Conservation (phyloP, 1,140 invertebrate genomes). For the Euschistus heros region DNA sequence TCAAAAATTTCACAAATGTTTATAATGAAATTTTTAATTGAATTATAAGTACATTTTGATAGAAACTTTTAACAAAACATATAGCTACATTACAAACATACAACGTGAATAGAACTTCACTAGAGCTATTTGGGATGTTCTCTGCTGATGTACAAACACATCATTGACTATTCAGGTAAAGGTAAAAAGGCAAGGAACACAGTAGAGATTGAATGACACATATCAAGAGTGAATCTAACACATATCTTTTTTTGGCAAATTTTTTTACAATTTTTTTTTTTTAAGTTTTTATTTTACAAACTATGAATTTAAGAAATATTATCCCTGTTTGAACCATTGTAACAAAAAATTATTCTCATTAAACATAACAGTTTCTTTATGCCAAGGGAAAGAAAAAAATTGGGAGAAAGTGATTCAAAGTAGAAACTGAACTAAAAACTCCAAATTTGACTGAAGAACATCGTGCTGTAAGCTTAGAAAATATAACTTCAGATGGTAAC, state of each 20-base stretch:
- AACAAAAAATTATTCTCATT: background rate
- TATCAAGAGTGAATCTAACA: too few relatives aligned
- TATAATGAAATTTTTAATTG: constrained; percentile 17
- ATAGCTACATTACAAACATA: constrained; percentile 9
- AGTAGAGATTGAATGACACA: too few relatives aligned
- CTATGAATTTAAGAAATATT: background rate
- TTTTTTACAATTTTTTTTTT: too few relatives aligned
- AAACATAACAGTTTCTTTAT: too few relatives aligned
- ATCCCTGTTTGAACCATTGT: constrained; percentile 4
- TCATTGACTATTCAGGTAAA: too few relatives aligned
- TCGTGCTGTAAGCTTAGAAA: background rate
- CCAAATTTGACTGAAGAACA: background rate
- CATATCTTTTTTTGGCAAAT: too few relatives aligned
- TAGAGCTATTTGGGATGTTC: too few relatives aligned
- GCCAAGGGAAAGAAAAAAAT: too few relatives aligned
- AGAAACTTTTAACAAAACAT: constrained; percentile 9
- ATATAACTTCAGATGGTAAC: background rate
- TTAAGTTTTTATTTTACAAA: background rate
- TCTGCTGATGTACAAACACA: too few relatives aligned
- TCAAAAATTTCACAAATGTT: constrained; percentile 14
- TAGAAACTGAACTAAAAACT: too few relatives aligned
- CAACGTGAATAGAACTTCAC: constrained; percentile 11
- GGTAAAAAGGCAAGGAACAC: too few relatives aligned
- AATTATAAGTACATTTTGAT: constrained; percentile 9
- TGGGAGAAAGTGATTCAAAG: too few relatives aligned